Conservation (phyloP, 2,797 vertebrate species). For the Danio choprae region DNA sequence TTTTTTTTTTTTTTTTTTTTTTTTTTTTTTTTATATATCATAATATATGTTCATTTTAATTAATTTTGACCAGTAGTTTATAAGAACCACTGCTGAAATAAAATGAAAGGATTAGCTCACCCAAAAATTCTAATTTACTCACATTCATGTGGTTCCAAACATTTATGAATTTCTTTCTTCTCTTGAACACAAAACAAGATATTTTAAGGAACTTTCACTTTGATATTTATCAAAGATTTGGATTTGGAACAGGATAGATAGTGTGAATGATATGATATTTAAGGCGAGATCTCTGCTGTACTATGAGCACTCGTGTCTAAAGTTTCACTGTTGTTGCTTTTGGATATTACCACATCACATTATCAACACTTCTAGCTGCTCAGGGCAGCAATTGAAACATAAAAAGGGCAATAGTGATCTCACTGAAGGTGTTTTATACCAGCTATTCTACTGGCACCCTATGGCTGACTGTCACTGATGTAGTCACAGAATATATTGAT, state of each 20-base stretch:
- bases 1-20: too few species aligned
- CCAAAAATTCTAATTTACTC: too few species aligned
- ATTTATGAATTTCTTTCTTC: too few species aligned
- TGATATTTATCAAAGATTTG: too few species aligned
- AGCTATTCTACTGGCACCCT: not conserved
- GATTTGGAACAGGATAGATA: not conserved
- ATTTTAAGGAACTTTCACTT: too few species aligned
- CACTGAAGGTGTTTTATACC: not conserved
- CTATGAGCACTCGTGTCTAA: not conserved
- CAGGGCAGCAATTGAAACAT: not conserved
- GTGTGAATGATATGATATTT: not conserved
- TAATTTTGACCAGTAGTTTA: too few species aligned
- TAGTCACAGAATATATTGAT: not conserved
- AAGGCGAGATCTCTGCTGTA: not conserved
- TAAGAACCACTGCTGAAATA: too few species aligned
- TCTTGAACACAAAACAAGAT: too few species aligned
- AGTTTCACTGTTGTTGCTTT: not conserved
- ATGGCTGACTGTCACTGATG: not conserved
- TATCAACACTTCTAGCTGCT: not conserved
- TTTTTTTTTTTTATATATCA: too few species aligned
- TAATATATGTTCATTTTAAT: too few species aligned
- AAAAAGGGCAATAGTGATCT: not conserved
- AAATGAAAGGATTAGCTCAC: too few species aligned
- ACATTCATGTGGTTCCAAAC: too few species aligned
- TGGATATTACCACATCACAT: not conserved